Percentiles rank a stretch among this genome's conserved stretches.
phyloP scores from a whole-genome alignment of 2,888 invertebrate genomes.

The Seira ritae region DNA sequence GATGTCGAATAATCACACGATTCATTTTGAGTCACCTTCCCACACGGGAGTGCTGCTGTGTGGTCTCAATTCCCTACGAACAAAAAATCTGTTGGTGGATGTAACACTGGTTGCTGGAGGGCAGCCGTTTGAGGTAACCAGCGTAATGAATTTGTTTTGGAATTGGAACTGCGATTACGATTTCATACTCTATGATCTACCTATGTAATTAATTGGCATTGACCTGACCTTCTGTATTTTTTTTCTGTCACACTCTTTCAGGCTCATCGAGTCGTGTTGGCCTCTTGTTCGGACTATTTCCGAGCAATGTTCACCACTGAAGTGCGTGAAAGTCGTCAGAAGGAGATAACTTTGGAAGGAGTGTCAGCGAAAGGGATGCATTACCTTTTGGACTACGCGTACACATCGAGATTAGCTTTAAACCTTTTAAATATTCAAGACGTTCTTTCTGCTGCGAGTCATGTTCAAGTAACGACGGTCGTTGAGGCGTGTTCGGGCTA shows the following conservation, averaged over 20 bases:
- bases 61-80: constrained; percentile 81
- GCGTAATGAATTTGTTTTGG: too few species aligned
- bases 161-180: too few species aligned
- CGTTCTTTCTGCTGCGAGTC: constrained; percentile 83
- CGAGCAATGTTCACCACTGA: constrained; percentile 84
- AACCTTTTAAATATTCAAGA: constrained; percentile 82
- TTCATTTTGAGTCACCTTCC: constrained; percentile 79
- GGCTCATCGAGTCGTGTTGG: constrained; percentile 84
- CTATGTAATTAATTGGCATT: constrained; percentile 26
- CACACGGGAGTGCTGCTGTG: constrained; percentile 79
- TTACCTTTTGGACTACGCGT: constrained; percentile 82
- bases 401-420: constrained; percentile 81
- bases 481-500: constrained; percentile 83
- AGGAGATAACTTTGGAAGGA: constrained; percentile 82
- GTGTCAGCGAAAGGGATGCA: constrained; percentile 82
- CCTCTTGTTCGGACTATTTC: constrained; percentile 85
- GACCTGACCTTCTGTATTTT: too few species aligned
- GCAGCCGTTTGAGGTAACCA: constrained; percentile 79
- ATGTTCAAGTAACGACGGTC: constrained; percentile 82
- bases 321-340: constrained; percentile 82
- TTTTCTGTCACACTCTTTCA: constrained; percentile 73
- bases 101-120: constrained; percentile 83
- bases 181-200: too few species aligned
- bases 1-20: constrained; percentile 69
- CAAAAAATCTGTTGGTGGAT: constrained; percentile 81